phyloP scores from a whole-genome alignment of 2,888 invertebrate species.

The Spatulosminthurus flaviceps region DNA sequence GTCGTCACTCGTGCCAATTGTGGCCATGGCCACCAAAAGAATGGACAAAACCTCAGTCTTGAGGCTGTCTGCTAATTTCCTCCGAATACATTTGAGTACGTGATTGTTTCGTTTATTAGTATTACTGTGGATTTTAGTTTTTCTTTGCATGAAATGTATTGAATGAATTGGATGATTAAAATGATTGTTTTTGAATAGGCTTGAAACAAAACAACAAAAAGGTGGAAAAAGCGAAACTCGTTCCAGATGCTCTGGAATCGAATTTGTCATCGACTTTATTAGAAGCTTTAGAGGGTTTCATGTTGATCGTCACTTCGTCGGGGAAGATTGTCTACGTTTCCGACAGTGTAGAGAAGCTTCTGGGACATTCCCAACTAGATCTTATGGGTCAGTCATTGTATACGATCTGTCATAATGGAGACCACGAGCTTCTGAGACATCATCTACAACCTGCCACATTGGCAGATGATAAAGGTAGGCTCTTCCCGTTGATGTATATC shows the following conservation, averaged over 20 bases:
- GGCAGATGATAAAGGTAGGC: conserved; percentile 58
- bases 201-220: conserved; percentile 62
- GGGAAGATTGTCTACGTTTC: conserved; percentile 89
- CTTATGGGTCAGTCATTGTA: conserved; percentile 83
- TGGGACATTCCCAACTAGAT: conserved; percentile 88
- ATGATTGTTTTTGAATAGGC: conserved; percentile 51
- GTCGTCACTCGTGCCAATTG: conserved; percentile 83
- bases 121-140: too few relatives aligned
- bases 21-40: conserved; percentile 81
- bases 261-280: conserved; percentile 65
- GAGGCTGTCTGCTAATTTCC: conserved; percentile 83
- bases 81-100: conserved; percentile 74
- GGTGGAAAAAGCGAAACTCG: conserved; percentile 48
- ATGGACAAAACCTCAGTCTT: conserved; percentile 92
- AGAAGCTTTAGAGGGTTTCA: conserved; percentile 75
- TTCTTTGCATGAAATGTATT: too few relatives aligned
- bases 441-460: conserved; percentile 63
- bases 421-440: conserved; percentile 71
- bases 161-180: background rate
- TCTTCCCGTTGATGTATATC: background rate
- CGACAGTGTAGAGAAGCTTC: conserved; percentile 81
- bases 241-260: conserved; percentile 55
- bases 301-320: conserved; percentile 80
- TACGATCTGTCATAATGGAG: conserved; percentile 81
- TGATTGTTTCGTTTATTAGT: background rate